Evolutionary conservation across 2,113 vertebrate genomes (phyloP), one percentile per base, ranked within the genome.

Genomic region (Nothobranchius kuhntae): DNA sequence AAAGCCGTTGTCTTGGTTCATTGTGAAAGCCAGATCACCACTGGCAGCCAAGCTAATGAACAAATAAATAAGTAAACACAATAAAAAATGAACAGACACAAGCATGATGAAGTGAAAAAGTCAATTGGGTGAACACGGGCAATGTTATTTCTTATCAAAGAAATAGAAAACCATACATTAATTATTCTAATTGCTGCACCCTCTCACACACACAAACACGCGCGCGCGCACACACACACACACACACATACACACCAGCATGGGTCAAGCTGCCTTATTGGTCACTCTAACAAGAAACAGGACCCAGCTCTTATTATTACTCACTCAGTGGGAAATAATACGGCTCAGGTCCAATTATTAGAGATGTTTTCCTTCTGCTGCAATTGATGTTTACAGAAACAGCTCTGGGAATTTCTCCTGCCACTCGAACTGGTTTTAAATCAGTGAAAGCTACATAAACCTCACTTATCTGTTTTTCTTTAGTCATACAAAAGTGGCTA

Each of bases 21-120:
- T 13, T 56, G 68, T 3, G 21, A 58, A 72, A 58, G 7, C 44
- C 55, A 9, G 21, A 84, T 64, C 3, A 42, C 79, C 42, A 77
- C 55, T 21, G 74, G 69, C 30, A 30, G 30, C 30, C 30, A 10
- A 56, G 72, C 77, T 78, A 82, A 86, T 82, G 58, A 80, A 76
- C 40, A 63, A 74, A 92, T 90, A 65, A 88, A 88, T 90, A 84
- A 87, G 69, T 89, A 78, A 92, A 85, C 68, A 44, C 8, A 45
- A 69, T 83, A 68, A 83, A 83, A 86, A 77, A 85, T 14, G 53
- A 54, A 75, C 79, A 82, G 68, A 73, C 75, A 77, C 72, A 68
- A 55, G 77, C 65, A 83, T 87, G 46, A 89, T 91, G 81, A 87
- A 87, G 50, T 84, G 60, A 85, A 76, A 52, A 54, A 46, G 51